Base-by-base conservation (phyloP, 2,113 vertebrate species). In the Cinclus cinclus region DNA sequence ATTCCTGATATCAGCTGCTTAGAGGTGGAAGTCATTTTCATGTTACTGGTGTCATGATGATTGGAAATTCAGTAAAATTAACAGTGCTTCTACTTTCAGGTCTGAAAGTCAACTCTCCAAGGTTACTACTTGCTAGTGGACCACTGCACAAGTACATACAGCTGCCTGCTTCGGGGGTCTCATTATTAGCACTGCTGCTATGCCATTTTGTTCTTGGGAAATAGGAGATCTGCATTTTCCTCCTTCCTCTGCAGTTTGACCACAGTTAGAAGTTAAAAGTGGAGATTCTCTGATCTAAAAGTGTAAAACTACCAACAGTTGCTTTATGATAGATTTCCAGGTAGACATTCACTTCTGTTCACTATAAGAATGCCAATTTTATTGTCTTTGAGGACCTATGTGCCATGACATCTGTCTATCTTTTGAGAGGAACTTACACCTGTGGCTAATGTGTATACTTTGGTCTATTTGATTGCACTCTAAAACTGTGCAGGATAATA, bases 301-400 rank as follows among this genome's bases (percentile, higher is more conserved):
- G 49, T 56, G 18, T 75, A 68, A 75, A 87, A 89, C 58, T 73
- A 50, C 76, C 77, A 70, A 9, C 21, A 49, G 17, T 64, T 89
- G 65, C 74, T 85, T 93, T 85, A 28, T 91, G 78, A 21, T 91
- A 90, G 60, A 68, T 93, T 50, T 93, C 41, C 50, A 84, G 65
- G 81, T 78, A 73, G 71, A 83, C 44, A n/a, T 64, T 76, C 11
- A 52, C 63, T 52, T 42, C 15, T 91, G 53, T 82, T 76, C 28
- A 27, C 56, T 90, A 3, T 50, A 79, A 44, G 39, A 68, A 3
- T 11, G 8, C 22, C 31, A 49, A 0, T 69, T 87, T 56, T 79
- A 53, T 30, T 90, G 60, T 37, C 37, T 70, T 80, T 64, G 55
- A 85, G 28, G 25, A 49, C 62, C 33, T 56, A 4, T 19, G n/a